Evolutionary conservation across 2,888 invertebrate genomes (phyloP).

Genomic region (Digitonthophagus gazella): DNA sequence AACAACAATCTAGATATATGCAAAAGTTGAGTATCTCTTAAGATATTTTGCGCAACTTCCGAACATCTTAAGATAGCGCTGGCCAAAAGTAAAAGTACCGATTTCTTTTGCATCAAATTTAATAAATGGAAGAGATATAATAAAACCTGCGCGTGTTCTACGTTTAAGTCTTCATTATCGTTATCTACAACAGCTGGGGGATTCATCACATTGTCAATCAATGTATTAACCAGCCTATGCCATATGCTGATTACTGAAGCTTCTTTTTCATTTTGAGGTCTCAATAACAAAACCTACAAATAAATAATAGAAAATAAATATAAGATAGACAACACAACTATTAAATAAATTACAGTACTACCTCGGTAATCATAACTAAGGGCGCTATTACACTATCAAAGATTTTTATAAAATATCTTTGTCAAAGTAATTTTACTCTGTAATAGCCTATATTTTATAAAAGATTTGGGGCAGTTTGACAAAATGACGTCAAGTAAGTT

Average conservation of each 20-base stretch:
- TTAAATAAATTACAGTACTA: too few species aligned
- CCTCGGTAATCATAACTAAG: too few species aligned
- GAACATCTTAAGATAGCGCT: constrained; percentile 70
- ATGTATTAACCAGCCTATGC: constrained; percentile 84
- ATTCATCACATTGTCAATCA: constrained; percentile 81
- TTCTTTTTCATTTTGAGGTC: constrained; percentile 83
- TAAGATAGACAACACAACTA: too few species aligned
- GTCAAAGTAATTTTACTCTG: too few species aligned
- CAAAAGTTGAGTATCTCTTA: constrained; percentile 71
- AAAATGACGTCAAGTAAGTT: too few species aligned
- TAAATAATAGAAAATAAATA: constrained; percentile 28
- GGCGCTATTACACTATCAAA: too few species aligned
- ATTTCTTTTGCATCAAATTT: constrained; percentile 95
- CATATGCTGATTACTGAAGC: constrained; percentile 88
- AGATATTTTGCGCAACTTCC: constrained; percentile 59
- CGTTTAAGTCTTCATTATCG: constrained; percentile 87
- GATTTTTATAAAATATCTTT: too few species aligned
- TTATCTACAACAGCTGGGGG: constrained; percentile 62
- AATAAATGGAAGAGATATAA: constrained; percentile 93
- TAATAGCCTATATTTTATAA: too few species aligned
- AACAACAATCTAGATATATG: constrained; percentile 80
- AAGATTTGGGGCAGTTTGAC: too few species aligned
- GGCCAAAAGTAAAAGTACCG: constrained; percentile 79
- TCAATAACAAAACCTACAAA: constrained; percentile 68
- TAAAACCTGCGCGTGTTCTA: constrained; percentile 91